Conservation (phyloP, 1,140 invertebrate genomes). For the Calosoma granatense region DNA sequence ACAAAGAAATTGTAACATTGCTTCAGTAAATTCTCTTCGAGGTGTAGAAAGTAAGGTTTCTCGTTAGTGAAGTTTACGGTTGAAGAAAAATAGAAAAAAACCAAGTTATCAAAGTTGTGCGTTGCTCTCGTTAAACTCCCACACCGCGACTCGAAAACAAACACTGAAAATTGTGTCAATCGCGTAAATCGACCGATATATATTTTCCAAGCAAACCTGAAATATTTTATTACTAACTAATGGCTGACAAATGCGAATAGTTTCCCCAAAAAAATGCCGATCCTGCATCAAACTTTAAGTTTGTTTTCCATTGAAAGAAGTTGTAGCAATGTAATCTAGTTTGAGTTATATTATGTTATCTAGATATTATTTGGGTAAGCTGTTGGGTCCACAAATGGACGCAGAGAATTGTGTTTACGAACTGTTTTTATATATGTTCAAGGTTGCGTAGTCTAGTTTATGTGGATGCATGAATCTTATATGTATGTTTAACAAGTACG, state of each 20-base stretch:
- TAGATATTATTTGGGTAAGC: too few species aligned
- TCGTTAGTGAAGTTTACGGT: constrained; percentile 1
- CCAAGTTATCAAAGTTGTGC: constrained; percentile 1
- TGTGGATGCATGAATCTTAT: too few species aligned
- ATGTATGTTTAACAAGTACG: too few species aligned
- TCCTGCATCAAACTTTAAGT: too few species aligned
- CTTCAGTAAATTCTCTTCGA: constrained; percentile 1
- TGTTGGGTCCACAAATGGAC: too few species aligned
- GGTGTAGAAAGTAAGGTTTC: constrained; percentile 5
- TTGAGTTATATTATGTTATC: too few species aligned
- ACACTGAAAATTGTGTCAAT: not conserved
- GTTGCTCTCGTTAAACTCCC: not conserved
- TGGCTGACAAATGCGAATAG: not conserved
- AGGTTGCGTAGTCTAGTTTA: too few species aligned
- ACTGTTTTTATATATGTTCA: too few species aligned
- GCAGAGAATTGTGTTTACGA: too few species aligned
- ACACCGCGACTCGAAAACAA: not conserved
- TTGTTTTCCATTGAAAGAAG: too few species aligned
- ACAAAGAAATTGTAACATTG: constrained; percentile 5
- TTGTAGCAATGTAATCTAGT: too few species aligned
- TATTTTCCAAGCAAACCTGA: not conserved
- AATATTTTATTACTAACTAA: not conserved
- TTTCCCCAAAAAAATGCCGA: too few species aligned
- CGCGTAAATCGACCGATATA: not conserved
- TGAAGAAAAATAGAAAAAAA: constrained; percentile 2